Evolutionary conservation across 1,140 invertebrate genomes (phyloP).

Genomic region (Cecropterus lyciades): DNA sequence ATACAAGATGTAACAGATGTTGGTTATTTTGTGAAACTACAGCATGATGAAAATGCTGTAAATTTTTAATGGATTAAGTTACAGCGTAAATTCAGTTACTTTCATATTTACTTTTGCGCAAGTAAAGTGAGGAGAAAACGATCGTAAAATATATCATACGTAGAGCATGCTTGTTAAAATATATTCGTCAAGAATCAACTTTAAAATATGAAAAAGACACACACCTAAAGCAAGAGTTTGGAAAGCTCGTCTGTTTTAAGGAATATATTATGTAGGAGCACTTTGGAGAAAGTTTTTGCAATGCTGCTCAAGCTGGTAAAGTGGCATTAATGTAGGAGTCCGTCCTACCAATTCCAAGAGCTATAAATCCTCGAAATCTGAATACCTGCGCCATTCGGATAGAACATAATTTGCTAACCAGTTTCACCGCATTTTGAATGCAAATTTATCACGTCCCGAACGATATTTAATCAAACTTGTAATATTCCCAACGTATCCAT

Average conservation of each 20-base stretch:
- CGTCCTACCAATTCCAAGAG: slow-evolving; percentile 44
- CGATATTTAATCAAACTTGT: slow-evolving; percentile 42
- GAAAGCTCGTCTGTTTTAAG: slow-evolving; percentile 30
- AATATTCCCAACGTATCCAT: slow-evolving; percentile 37
- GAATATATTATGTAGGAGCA: slow-evolving; percentile 41
- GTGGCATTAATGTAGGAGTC: slow-evolving; percentile 41
- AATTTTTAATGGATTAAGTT: slow-evolving; percentile 4
- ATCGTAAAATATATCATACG: neutral
- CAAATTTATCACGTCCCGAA: slow-evolving; percentile 50
- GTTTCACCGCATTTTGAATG: slow-evolving; percentile 45
- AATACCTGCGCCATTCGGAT: slow-evolving; percentile 52
- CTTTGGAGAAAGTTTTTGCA: slow-evolving; percentile 42
- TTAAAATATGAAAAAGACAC: slow-evolving; percentile 25
- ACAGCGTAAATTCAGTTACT: neutral
- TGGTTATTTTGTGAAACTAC: neutral
- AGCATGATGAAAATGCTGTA: neutral
- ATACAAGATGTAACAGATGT: slow-evolving; percentile 1
- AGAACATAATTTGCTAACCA: slow-evolving; percentile 54
- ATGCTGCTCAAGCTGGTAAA: slow-evolving; percentile 40
- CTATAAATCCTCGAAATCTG: slow-evolving; percentile 57
- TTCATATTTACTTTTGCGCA: slow-evolving; percentile 3
- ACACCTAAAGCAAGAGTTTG: slow-evolving; percentile 10
- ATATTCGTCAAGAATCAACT: neutral
- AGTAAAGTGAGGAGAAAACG: neutral
- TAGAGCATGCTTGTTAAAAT: neutral